Percentiles rank a stretch among this genome's conserved stretches.
Evolutionary conservation across 2,888 invertebrate genomes (phyloP).

Genomic region (Onthophagus sagittarius): DNA sequence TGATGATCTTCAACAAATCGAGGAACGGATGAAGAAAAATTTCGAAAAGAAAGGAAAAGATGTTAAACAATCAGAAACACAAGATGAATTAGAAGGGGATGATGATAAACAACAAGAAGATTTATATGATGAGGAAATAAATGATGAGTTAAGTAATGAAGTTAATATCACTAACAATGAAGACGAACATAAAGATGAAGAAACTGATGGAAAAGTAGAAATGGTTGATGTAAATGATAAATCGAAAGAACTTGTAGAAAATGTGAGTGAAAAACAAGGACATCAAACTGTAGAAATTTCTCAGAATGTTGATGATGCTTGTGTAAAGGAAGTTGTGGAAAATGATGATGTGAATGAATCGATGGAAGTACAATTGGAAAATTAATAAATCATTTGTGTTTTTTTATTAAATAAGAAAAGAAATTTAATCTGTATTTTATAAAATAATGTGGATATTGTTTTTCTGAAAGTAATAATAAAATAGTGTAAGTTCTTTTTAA

Average conservation of each 20-base stretch:
- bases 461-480: background rate
- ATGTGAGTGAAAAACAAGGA: background rate
- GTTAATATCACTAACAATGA: background rate
- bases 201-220: background rate
- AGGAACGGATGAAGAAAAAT: slow-evolving; percentile 50
- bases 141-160: background rate
- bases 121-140: background rate
- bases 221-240: background rate
- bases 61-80: slow-evolving; percentile 29
- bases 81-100: background rate
- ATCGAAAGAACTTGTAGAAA: background rate
- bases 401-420: slow-evolving; percentile 1
- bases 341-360: background rate
- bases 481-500: slow-evolving; percentile 7
- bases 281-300: background rate
- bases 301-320: background rate
- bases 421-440: slow-evolving; percentile 4
- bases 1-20: slow-evolving; percentile 62
- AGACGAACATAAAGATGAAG: background rate
- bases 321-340: background rate
- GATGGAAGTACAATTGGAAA: slow-evolving; percentile 3
- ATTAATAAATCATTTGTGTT: background rate
- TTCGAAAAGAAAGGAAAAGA: slow-evolving; percentile 39
- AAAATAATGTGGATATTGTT: slow-evolving; percentile 7
- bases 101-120: background rate